Evolutionary conservation across 2,888 invertebrate genomes (phyloP), one percentile per base, ranked within the genome.

Genomic region (Punctoribates punctum): DNA sequence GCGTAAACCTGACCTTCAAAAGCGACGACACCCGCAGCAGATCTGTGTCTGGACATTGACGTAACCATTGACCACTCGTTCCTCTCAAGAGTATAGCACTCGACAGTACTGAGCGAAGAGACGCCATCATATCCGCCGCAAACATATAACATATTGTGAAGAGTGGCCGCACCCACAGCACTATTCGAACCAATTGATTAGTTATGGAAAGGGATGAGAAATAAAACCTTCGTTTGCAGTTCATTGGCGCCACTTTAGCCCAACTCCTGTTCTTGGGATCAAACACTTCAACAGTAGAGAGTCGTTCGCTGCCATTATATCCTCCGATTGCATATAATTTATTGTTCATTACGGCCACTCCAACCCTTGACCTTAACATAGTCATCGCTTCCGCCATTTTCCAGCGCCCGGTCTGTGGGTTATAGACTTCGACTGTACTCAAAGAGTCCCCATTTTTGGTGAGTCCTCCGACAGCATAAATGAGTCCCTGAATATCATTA

Each of bases 91-190:
- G 90, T 89, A 83, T 92, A 94, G 81, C 90, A 88, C 84, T 94
- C 91, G 0, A 93, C 92, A 0, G 91, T 90, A 82, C 90, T 90
- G 15, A 94, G 85, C 15, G 93, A 93, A 0, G 90, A 89, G 6
- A 90, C 88, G 1, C 94, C 94, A 83, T 93, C 92, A 82, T 92
- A 93, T 1, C 93, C 93, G 1, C 91, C 91, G 83, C 91, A 91
- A 0, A 91, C 93, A 82, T 92, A 94, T 73, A 94, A 88, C 81
- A 89, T 88, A 81, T 91, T 91, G 80, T 90, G 89, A 34, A 93
- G 84, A 2, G 92, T 88, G 17, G 92, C 90, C 13, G 92, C 92
- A 23, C 93, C 93, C 1, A 93, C 88, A 78, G 91, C 91, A 84
- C 91, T 90, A 79, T 75, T 77, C 17, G 6, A 11, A 60, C 13